Evolutionary conservation across 2,888 invertebrate species (phyloP).

Genomic region (Bibio marci): DNA sequence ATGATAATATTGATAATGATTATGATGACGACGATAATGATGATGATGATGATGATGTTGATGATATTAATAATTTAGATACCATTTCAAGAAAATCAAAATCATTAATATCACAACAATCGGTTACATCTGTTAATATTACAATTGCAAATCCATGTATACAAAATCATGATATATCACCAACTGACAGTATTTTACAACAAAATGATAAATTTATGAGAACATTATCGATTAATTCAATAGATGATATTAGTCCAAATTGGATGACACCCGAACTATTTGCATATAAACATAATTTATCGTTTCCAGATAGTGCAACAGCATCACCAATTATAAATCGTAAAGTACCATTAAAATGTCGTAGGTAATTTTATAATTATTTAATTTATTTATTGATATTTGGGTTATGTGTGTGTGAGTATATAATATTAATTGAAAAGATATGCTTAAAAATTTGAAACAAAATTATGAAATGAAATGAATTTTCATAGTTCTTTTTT

Average conservation of each 20-base stretch:
- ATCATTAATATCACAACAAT: constrained; percentile 32
- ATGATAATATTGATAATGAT: too few species aligned
- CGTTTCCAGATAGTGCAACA: constrained; percentile 63
- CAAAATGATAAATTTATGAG: constrained; percentile 31
- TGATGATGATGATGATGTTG: too few species aligned
- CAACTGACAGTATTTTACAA: constrained; percentile 34
- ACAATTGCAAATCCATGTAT: constrained; percentile 57
- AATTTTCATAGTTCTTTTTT: too few species aligned
- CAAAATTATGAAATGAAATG: too few species aligned
- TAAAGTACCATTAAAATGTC: constrained; percentile 42
- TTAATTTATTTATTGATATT: too few species aligned
- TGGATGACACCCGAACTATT: constrained; percentile 73
- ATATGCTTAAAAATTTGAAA: too few species aligned
- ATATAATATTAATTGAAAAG: too few species aligned
- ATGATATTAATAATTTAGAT: too few species aligned
- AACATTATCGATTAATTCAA: constrained; percentile 46
- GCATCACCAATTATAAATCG: constrained; percentile 57
- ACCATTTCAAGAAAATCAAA: constrained; percentile 13
- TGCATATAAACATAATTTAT: constrained; percentile 62
- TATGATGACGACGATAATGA: too few species aligned
- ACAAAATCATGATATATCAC: constrained; percentile 50
- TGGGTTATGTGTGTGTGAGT: too few species aligned
- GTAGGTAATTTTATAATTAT: constrained; percentile 32
- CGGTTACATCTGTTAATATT: constrained; percentile 46
- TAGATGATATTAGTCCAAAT: constrained; percentile 54